phyloP scores from a whole-genome alignment of 1,140 invertebrate genomes.

The Heliconius himera region DNA sequence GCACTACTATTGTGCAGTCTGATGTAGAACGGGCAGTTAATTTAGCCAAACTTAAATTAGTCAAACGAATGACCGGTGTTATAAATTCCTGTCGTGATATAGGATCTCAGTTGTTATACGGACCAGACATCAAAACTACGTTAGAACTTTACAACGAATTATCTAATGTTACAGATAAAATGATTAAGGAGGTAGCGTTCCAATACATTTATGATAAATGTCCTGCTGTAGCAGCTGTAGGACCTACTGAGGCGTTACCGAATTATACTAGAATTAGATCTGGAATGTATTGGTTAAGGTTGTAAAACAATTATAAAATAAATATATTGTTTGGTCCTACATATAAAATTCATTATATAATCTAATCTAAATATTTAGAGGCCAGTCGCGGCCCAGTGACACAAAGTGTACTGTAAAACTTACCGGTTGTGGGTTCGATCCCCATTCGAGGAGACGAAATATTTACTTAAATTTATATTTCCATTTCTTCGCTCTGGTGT shows the following conservation, averaged over 20 bases:
- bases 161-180: slow-evolving; percentile 81
- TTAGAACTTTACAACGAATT: slow-evolving; percentile 86
- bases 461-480: too few species aligned
- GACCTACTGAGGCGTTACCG: slow-evolving; percentile 85
- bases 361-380: too few species aligned
- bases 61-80: slow-evolving; percentile 87
- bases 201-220: slow-evolving; percentile 88
- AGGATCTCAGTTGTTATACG: slow-evolving; percentile 90
- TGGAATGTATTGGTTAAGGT: slow-evolving; percentile 84
- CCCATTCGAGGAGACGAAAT: too few species aligned
- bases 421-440: too few species aligned
- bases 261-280: slow-evolving; percentile 86
- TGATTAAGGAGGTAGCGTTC: slow-evolving; percentile 83
- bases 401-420: too few species aligned
- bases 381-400: too few species aligned
- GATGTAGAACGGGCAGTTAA: slow-evolving; percentile 68
- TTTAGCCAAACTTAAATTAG: slow-evolving; percentile 70
- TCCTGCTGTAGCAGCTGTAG: slow-evolving; percentile 87
- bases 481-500: too few species aligned
- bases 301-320: slow-evolving; percentile 39
- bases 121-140: slow-evolving; percentile 85
- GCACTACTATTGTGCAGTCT: slow-evolving; percentile 47
- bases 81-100: slow-evolving; percentile 92
- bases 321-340: too few species aligned
- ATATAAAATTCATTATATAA: too few species aligned